phyloP scores from a whole-genome alignment of 2,797 vertebrate species.

The Erpetoichthys calabaricus region DNA sequence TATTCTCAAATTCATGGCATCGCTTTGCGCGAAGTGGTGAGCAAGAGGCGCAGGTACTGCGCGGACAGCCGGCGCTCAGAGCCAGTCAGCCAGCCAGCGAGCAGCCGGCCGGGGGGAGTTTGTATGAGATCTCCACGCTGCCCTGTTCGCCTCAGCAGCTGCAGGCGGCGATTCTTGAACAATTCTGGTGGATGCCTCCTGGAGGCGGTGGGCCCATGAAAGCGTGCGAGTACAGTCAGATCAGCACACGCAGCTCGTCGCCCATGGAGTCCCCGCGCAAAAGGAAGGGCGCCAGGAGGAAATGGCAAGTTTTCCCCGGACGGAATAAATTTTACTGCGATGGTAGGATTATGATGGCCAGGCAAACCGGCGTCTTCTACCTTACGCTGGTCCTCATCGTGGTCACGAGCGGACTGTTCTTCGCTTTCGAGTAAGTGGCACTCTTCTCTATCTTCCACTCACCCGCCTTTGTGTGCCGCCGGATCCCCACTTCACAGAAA shows the following conservation, averaged over 20 bases:
- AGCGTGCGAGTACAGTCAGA: conserved; percentile 94
- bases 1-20: too few relatives aligned
- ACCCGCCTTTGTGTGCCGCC: too few relatives aligned
- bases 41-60: too few relatives aligned
- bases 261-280: conserved; percentile 93
- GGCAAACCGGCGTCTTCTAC: conserved; percentile 93
- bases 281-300: conserved; percentile 71
- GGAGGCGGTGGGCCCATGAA: conserved; percentile 77
- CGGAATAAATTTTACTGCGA: conserved; percentile 93
- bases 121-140: too few relatives aligned
- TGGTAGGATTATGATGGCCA: conserved; percentile 97
- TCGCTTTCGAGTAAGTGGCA: conserved; percentile 88
- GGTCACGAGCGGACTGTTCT: conserved; percentile 93
- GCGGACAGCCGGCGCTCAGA: too few relatives aligned
- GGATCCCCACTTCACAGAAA: too few relatives aligned
- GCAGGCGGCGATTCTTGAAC: too few relatives aligned
- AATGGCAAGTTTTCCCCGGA: conserved; percentile 92
- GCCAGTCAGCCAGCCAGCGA: too few relatives aligned
- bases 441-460: too few relatives aligned
- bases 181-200: conserved; percentile 67
- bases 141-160: too few relatives aligned
- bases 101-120: too few relatives aligned
- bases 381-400: conserved; percentile 88
- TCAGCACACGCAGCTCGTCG: conserved; percentile 87
- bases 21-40: too few relatives aligned